These are phyloP conservation scores for Ectemnius lituratus DNA, from an alignment of 2,888 invertebrate species.

Conservation along the genomic window DNA sequence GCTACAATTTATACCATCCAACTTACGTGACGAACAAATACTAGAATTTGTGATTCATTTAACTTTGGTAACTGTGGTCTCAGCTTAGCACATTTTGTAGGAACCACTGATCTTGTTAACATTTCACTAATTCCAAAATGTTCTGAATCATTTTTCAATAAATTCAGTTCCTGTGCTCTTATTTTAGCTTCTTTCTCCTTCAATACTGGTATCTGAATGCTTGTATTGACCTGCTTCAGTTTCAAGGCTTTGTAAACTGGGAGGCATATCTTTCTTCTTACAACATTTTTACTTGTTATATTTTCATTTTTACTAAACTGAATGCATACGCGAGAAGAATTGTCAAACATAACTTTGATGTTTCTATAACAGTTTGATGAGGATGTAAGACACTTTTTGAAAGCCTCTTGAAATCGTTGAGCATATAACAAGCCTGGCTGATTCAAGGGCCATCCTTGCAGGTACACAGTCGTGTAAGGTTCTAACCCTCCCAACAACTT, in stretches of 20 bases:
- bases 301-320: constrained; percentile 80
- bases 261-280: constrained; percentile 71
- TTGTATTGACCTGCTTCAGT: constrained; percentile 78
- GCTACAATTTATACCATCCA: too few species aligned
- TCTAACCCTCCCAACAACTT: constrained; percentile 85
- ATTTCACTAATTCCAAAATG: constrained; percentile 5
- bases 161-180: constrained; percentile 59
- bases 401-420: constrained; percentile 81
- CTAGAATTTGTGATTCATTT: not conserved
- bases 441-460: constrained; percentile 78
- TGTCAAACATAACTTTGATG: constrained; percentile 72
- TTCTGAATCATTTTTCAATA: constrained; percentile 25
- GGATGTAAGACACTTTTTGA: constrained; percentile 76
- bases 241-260: constrained; percentile 88
- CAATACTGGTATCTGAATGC: constrained; percentile 80
- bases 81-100: not conserved
- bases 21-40: constrained; percentile 2
- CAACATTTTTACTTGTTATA: constrained; percentile 51
- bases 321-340: constrained; percentile 83
- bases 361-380: constrained; percentile 24
- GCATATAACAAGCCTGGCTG: constrained; percentile 87
- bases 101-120: not conserved
- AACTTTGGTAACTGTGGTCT: not conserved
- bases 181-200: constrained; percentile 54
- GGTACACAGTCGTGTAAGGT: constrained; percentile 87